Evolutionary conservation across 2,888 invertebrate species (phyloP).

Genomic region (Drosophila barbarae): DNA sequence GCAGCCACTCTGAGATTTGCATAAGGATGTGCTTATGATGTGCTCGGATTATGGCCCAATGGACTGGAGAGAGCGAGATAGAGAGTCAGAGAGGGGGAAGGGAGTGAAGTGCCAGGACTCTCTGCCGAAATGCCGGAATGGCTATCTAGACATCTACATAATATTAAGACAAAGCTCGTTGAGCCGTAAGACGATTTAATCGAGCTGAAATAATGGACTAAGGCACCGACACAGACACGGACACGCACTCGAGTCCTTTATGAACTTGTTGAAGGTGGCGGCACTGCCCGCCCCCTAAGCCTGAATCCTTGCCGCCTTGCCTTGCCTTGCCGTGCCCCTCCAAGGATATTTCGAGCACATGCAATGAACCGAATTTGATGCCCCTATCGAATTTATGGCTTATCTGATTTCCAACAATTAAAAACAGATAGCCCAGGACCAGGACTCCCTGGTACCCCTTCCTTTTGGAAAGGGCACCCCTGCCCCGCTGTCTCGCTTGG

Average conservation of each 20-base stretch:
- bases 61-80: constrained; percentile 47
- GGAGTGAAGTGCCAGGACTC: constrained; percentile 1
- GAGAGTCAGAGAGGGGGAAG: neutral
- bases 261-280: constrained; percentile 40
- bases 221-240: constrained; percentile 45
- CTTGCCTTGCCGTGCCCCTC: neutral
- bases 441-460: neutral
- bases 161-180: constrained; percentile 74
- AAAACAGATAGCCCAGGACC: constrained; percentile 27
- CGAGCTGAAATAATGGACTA: constrained; percentile 75
- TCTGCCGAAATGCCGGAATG: constrained; percentile 12
- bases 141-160: constrained; percentile 71
- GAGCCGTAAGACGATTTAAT: constrained; percentile 74
- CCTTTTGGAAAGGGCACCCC: neutral
- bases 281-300: neutral
- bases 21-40: constrained; percentile 72
- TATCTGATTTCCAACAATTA: constrained; percentile 56
- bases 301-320: neutral
- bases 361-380: constrained; percentile 39
- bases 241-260: constrained; percentile 24
- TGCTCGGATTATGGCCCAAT: constrained; percentile 68
- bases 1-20: constrained; percentile 54
- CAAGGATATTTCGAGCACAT: constrained; percentile 9
- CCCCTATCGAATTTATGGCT: constrained; percentile 51
- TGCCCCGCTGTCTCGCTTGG: constrained; percentile 56